Evolutionary conservation across 1,140 invertebrate genomes (phyloP), one percentile per base, ranked within the genome.

Genomic region (Drosophila baimaii): DNA sequence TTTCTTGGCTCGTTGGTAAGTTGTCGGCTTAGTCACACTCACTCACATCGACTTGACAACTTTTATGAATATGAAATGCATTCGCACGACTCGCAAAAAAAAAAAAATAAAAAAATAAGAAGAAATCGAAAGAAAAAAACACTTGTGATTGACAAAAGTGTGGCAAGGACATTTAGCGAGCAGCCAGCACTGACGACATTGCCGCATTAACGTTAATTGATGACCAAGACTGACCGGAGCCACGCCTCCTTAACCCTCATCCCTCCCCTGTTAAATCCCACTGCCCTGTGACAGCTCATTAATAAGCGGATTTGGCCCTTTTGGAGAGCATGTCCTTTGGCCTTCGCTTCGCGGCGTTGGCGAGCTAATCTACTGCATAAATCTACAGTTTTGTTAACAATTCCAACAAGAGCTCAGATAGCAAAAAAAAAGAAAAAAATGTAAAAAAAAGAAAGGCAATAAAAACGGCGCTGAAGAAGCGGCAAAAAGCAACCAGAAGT

Each of bases 321-420:
- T 61, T 66, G 54, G 25, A 61, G 43, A 17, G 31, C 31, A 76
- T 43, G 39, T 64, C 62, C 77, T 74, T 63, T 54, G 47, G 39
- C 63, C 65, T 62, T 43, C 49, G 35, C 63, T 64, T 69, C 79
- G 66, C 69, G 83, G 66, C 69, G 83, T 88, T 89, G 84, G 80
- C 61, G 80, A 77, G 77, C 77, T 88, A 83, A 88, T 88, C 83
- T 83, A 80, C 76, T 79, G 79, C 80, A 89, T 88, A 88, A 88
- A 88, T 88, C 83, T 88, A 77, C 71, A 69, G 71, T 83, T 80
- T 89, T 79, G 85, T 83, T 86, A 89, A 83, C 79, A 86, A 89
- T 78, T 52, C 72, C 72, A 69, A 72, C 62, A 71, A 82, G 73
- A 46, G 75, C 66, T 41, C 49, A 47, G 74, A 52, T 54, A 61